Base-by-base conservation (phyloP, 2,888 invertebrate genomes). In the Terebella lapidaria region DNA sequence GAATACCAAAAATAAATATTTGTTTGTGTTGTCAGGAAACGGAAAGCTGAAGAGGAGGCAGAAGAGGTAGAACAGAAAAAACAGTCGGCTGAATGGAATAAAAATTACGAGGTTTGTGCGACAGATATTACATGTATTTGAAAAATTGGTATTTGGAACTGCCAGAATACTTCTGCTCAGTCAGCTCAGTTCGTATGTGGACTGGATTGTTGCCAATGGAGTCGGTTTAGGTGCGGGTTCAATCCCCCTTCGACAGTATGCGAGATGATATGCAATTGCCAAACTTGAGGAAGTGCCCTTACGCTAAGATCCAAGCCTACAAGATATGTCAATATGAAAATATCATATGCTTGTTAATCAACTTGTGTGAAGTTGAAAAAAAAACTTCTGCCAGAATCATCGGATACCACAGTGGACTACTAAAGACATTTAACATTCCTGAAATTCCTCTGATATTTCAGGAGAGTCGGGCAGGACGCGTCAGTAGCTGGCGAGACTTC, bases 61-160 rank as follows among this genome's bases (percentile, higher is more conserved):
- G 92, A 92, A 62, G 92, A 91, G 58, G 94, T 94, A 75, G 94
- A 95, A 73, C 89, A 90, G 72, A 86, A 88, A 62, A 90, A 92
- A 62, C 83, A 90, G 54, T 93, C 96, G 75, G 91, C 92, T 71
- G 96, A 97, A 79, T 99, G 95, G 94, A 92, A 95, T 68, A 94
- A 95, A 78, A 99, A 97, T 83, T 99, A 95, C 83, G 99, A 99
- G 85, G 91, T 90, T 77, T 71, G 57, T 27, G 15, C 35, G 15
- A 15, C n/a, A n/a, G n/a, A n/a, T n/a, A 46, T 18, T 51, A 5
- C 20, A 3, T 3, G 20, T 49, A 35, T 35, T 35, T n/a, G 10
- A 35, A n/a, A n/a, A n/a, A n/a, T n/a, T n/a, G n/a, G n/a, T n/a
- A n/a, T n/a, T n/a, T n/a, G n/a, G n/a, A n/a, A n/a, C n/a, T n/a